A percentile compares a stretch with the other conserved stretches of the same genome.
phyloP scores from a whole-genome alignment of 2,113 vertebrate species.

The Seriola aureovittata region DNA sequence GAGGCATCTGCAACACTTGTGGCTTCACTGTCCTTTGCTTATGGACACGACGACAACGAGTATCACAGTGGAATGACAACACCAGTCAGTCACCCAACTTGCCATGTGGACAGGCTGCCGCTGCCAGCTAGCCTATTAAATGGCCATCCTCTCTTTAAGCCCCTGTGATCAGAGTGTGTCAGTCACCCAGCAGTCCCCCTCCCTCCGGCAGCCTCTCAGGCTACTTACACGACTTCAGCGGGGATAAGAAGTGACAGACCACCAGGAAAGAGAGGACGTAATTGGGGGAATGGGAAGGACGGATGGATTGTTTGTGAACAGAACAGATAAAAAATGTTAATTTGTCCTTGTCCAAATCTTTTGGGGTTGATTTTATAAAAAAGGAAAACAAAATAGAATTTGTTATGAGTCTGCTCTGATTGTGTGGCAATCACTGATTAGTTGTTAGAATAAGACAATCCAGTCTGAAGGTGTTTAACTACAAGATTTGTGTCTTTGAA shows the following conservation, averaged over 20 bases:
- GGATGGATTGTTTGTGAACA: slow-evolving; percentile 35
- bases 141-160: slow-evolving; percentile 62
- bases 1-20: slow-evolving; percentile 16
- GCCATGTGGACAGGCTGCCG: slow-evolving; percentile 38
- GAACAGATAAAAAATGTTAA: slow-evolving; percentile 17
- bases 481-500: slow-evolving; percentile 45
- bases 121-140: slow-evolving; percentile 63
- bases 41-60: not conserved
- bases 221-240: slow-evolving; percentile 39
- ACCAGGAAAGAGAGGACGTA: slow-evolving; percentile 46
- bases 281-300: slow-evolving; percentile 43
- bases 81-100: slow-evolving; percentile 27
- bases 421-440: slow-evolving; percentile 34
- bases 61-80: slow-evolving; percentile 23
- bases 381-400: not conserved
- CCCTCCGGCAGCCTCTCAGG: slow-evolving; percentile 16
- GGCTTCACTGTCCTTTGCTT: slow-evolving; percentile 9
- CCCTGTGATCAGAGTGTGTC: slow-evolving; percentile 54
- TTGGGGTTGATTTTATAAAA: slow-evolving; percentile 4
- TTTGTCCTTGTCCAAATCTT: slow-evolving; percentile 49
- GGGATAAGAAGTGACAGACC: slow-evolving; percentile 62
- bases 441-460: slow-evolving; percentile 26
- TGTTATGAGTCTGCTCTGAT: slow-evolving; percentile 14
- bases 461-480: slow-evolving; percentile 21
- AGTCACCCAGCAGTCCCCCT: slow-evolving; percentile 35